phyloP scores from a whole-genome alignment of 2,113 vertebrate species.

The Nesoenas mayeri region DNA sequence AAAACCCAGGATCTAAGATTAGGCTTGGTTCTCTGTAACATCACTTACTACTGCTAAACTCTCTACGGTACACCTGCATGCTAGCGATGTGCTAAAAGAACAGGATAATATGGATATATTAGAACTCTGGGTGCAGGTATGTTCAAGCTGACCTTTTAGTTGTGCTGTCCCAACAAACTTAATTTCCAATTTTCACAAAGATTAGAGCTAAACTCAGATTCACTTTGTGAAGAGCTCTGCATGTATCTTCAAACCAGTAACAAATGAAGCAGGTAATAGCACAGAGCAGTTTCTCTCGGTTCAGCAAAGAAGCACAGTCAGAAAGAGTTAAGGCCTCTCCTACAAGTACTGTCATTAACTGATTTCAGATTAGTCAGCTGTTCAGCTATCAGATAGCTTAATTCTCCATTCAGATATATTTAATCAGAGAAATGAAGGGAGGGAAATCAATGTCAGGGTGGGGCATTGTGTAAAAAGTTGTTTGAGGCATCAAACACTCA shows the following conservation, averaged over 20 bases:
- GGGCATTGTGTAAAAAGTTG: neutral
- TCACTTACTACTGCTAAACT: neutral
- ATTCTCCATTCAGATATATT: slow-evolving; percentile 45
- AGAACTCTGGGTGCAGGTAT: neutral
- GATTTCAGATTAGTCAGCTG: slow-evolving; percentile 59
- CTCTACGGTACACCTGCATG: neutral
- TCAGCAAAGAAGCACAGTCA: slow-evolving; percentile 18
- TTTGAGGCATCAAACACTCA: neutral
- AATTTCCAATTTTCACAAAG: slow-evolving; percentile 18
- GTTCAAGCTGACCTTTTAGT: neutral
- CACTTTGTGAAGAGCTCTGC: slow-evolving; percentile 3
- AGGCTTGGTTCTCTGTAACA: neutral
- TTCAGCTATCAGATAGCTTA: slow-evolving; percentile 32
- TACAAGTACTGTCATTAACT: slow-evolving; percentile 18
- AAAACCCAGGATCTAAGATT: neutral
- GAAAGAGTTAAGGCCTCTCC: slow-evolving; percentile 38
- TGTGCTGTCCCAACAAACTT: slow-evolving; percentile 6
- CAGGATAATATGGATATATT: neutral
- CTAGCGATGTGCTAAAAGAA: neutral
- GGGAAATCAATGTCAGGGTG: neutral
- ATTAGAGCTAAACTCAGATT: neutral
- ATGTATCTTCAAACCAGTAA: slow-evolving; percentile 39
- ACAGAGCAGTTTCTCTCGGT: slow-evolving; percentile 18
- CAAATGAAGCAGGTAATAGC: slow-evolving; percentile 48
- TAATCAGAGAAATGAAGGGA: slow-evolving; percentile 61